Evolutionary conservation across 2,113 vertebrate species (phyloP).

Genomic region (Nematolebias whitei): DNA sequence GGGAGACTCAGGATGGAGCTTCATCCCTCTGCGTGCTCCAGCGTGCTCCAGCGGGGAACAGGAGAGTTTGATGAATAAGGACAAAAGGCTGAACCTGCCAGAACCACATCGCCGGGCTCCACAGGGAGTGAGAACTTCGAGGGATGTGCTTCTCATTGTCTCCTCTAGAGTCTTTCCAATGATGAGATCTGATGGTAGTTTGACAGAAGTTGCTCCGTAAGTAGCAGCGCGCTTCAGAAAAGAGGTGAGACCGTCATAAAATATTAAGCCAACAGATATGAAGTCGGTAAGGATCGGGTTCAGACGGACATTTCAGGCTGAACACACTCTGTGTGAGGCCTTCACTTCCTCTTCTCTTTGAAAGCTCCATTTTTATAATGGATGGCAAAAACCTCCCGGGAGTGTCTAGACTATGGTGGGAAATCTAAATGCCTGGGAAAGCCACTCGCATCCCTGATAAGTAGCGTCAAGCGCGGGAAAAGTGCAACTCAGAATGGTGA

Average conservation of each 20-base stretch:
- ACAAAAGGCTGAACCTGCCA: conserved; percentile 9
- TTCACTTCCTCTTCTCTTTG: conserved; percentile 58
- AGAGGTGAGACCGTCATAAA: conserved; percentile 57
- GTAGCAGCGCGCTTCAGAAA: conserved; percentile 4
- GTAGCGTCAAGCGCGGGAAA: conserved; percentile 16
- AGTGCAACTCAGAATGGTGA: not conserved
- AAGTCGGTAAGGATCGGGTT: conserved; percentile 12
- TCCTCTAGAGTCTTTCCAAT: conserved; percentile 30
- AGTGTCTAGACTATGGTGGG: conserved; percentile 65
- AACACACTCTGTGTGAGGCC: conserved; percentile 39
- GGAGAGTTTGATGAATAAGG: conserved; percentile 27
- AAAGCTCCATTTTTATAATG: conserved; percentile 67
- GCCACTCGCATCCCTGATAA: conserved; percentile 32
- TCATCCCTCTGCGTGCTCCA: not conserved
- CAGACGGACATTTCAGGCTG: conserved; percentile 60
- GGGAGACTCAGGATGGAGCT: conserved; percentile 14
- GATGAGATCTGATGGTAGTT: conserved; percentile 19
- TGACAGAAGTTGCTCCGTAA: conserved; percentile 32
- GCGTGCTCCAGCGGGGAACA: conserved; percentile 28
- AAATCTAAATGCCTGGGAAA: conserved; percentile 62
- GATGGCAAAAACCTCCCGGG: conserved; percentile 63
- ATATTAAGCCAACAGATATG: conserved; percentile 53
- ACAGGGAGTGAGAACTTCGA: conserved; percentile 18
- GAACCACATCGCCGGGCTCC: conserved; percentile 7
- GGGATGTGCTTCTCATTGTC: conserved; percentile 9